Base-by-base conservation (phyloP, 2,113 vertebrate species). In the Archocentrus centrarchus region DNA sequence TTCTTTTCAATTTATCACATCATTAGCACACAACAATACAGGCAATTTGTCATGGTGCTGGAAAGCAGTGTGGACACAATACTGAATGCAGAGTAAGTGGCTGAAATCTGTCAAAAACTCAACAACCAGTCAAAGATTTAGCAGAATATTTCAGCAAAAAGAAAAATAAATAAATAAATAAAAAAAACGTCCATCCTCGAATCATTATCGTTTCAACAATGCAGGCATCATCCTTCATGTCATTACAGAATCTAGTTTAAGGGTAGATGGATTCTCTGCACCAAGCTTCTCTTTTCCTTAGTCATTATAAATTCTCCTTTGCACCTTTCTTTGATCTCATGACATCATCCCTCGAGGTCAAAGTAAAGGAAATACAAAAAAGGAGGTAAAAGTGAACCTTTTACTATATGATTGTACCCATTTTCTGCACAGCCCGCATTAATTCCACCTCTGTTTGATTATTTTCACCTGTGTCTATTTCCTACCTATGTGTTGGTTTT, bases 1-100 rank as follows among this genome's bases (percentile, higher is more conserved):
- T 73, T 32, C 68, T 73, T 8, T 73, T 27, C 17, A 73, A 73
- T 73, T 73, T 73, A 30, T 73, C 68, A 73, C 68, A 73, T 73
- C 47, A 73, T 73, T 73, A 73, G 47, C 6, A 1, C 68, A 55
- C 68, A 73, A n/a, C 68, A 73, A 73, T 73, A 18, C 68, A 55
- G 47, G 68, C 68, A 73, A 73, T 55, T 73, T 73, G 47, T 73
- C 17, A 53, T 53, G 1, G 44, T 73, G 66, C 44, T 73, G 44
- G 10, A 73, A 73, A 35, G 68, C 27, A 73, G 47, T 32, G 17
- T 8, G 68, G 68, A 73, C 18, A 55, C 47, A n/a, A 32, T 7
- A 73, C 24, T 73, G 27, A 73, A 53, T 32, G 47, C 9, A n/a
- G 66, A 73, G 27, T 55, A 53, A 73, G 44, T n/a, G 47, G 44